These are phyloP conservation scores for Dryocosmus kuriphilus DNA, from an alignment of 2,888 invertebrate genomes.

Conservation along the genomic window DNA sequence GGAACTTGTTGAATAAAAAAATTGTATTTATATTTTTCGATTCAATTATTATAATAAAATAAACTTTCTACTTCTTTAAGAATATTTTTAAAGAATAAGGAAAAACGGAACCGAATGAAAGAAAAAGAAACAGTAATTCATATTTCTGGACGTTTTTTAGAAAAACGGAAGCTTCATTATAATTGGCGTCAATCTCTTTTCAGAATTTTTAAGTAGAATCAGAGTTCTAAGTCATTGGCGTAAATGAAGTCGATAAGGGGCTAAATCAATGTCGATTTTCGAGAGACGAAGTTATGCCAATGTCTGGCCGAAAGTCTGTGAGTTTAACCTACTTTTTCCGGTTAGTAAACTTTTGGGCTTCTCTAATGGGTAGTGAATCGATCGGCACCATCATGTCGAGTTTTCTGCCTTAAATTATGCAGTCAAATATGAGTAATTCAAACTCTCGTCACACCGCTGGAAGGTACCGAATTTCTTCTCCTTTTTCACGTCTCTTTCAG, in stretches of 20 bases:
- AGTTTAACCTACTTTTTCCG: constrained; percentile 59
- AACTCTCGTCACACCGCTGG: background rate
- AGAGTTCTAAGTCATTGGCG: constrained; percentile 36
- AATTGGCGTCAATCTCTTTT: constrained; percentile 26
- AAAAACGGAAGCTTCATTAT: background rate
- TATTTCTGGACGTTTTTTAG: no score
- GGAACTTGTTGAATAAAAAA: no score
- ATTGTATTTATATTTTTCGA: background rate
- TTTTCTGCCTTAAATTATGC: constrained; percentile 29
- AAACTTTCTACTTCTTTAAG: background rate
- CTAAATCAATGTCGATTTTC: constrained; percentile 40
- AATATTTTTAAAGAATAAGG: no score
- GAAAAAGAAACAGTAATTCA: no score
- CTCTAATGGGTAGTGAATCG: constrained; percentile 56
- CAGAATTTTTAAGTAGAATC: constrained; percentile 35
- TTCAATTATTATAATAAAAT: constrained; percentile 18
- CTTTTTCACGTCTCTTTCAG: background rate
- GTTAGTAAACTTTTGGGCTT: constrained; percentile 52
- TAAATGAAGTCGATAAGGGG: constrained; percentile 31
- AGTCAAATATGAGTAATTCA: constrained; percentile 26
- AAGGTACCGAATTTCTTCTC: constrained; percentile 6
- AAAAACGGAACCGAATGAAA: no score
- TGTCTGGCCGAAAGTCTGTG: constrained; percentile 40
- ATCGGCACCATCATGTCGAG: constrained; percentile 42
- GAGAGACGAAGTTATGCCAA: constrained; percentile 39